A percentile compares a stretch with the other conserved stretches of the same genome.
Conservation (phyloP, 2,888 invertebrate genomes). For the Tillus elongatus region DNA sequence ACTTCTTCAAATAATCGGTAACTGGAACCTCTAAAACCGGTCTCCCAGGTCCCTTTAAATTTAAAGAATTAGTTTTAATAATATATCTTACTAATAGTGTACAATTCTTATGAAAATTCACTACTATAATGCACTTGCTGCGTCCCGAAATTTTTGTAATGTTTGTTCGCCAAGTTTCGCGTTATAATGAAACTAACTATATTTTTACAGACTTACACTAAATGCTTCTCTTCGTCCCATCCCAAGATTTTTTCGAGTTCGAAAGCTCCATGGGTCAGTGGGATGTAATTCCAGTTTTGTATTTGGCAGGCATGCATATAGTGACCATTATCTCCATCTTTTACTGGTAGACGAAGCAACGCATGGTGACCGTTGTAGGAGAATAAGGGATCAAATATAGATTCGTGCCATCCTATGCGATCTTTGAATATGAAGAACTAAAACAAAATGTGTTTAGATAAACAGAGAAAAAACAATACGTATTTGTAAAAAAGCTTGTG, state of each 20-base stretch:
- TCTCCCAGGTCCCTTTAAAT: too few relatives aligned
- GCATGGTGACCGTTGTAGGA: constrained; percentile 38
- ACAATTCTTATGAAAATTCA: too few relatives aligned
- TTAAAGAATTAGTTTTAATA: too few relatives aligned
- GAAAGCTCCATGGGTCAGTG: constrained; percentile 64
- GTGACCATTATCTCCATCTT: constrained; percentile 53
- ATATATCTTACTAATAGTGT: too few relatives aligned
- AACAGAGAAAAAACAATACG: too few relatives aligned
- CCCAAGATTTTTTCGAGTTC: constrained; percentile 65
- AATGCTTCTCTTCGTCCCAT: constrained; percentile 64
- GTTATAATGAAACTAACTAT: neutral
- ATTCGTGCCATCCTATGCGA: constrained; percentile 39
- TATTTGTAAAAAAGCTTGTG: too few relatives aligned
- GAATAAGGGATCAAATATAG: constrained; percentile 40
- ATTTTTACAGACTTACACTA: constrained; percentile 53
- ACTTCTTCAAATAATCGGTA: too few relatives aligned
- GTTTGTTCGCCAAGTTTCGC: neutral
- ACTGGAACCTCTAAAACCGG: too few relatives aligned
- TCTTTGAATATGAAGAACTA: constrained; percentile 39
- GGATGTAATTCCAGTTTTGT: constrained; percentile 38
- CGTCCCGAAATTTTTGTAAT: too few relatives aligned
- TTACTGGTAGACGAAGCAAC: constrained; percentile 50
- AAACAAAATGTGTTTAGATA: too few relatives aligned
- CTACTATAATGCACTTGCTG: too few relatives aligned
- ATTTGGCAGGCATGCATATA: constrained; percentile 49